Base-by-base conservation (phyloP, 2,113 vertebrate species). In the Heteronetta atricapilla region DNA sequence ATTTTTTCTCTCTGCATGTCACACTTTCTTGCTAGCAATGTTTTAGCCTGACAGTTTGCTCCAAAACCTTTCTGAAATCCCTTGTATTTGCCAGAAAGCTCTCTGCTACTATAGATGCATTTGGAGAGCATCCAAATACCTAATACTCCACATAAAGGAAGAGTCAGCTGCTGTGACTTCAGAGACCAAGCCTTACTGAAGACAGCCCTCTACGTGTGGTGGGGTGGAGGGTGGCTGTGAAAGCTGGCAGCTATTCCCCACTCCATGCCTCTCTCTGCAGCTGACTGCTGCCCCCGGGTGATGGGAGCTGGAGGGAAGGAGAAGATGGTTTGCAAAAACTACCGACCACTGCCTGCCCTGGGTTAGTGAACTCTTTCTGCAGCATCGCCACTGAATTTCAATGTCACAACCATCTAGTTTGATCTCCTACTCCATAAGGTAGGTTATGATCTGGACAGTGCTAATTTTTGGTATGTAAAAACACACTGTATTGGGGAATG, bases 141-240 rank as follows among this genome's bases (percentile, higher is more conserved):
- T 53, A 28, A 8, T 33, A 25, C 20, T 72, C 44, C 75, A 8
- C 0, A 4, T 44, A 82, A 76, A 76, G 40, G 15, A 68, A 44
- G 11, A 12, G 34, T 8, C 25, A 58, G 67, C 75, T 36, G 9
- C 11, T 3, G 20, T 10, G 46, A 26, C 17, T 68, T 91, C 28
- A 7, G 66, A 48, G 50, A 12, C 0, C 0, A 36, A 87, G 11
- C 7, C 14, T 28, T 36, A 28, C 0, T 0, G 5, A 64, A 38
- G 34, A 1, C 33, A 76, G 48, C 20, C 9, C 40, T 53, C 13
- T 38, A 5, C 0, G 2, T 0, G 0, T 21, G 48, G 8, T 6
- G 2, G 4, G 25, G 36, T 33, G 48, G 59, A 2, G 4, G 59
- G 13, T 33, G 55, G 20, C 2, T 17, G 56, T 53, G 48, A 10